Base-by-base conservation (phyloP, 2,888 invertebrate genomes). In the Phoronis australis region DNA sequence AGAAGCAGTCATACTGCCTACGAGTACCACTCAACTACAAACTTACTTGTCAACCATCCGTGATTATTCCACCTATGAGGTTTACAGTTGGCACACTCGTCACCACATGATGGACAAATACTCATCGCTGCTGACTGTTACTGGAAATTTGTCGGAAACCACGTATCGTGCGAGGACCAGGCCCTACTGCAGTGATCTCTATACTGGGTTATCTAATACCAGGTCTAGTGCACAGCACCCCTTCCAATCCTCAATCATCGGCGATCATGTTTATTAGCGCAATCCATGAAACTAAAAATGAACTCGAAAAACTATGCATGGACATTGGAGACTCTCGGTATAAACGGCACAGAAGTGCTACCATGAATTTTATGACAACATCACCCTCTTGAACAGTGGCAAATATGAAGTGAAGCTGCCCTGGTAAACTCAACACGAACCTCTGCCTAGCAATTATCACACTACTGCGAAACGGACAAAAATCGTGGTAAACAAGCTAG, bases 71-170 rank as follows among this genome's bases (percentile, higher is more conserved):
- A 57, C 26, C 43, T 54, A 4, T 47, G 26, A 12, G 42, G 42
- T 15, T 37, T 54, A 9, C 48, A 45, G 31, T 37, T 57, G 15
- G 55, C 55, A 5, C 55, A 55, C 37, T 47, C 49, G 12, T 24
- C 48, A n/a, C 22, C 46, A 21, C 37, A 35, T 1, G 39, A 45
- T 15, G 44, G 48, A 2, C 45, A 50, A 9, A 25, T 52, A 9
- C 41, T 55, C 22, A 57, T 57, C 15, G 55, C 53, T 9, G 55
- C 52, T 15, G 57, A 55, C 43, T 38, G 26, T 22, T 58, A 52
- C 42, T 58, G 54, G 55, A 40, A 53, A 3, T 44, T 56, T 9
- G 55, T 56, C 1, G 35, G 41, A 21, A 45, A 54, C 40, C 41
- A 35, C 3, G n/a, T n/a, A 45, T 54, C 12, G 31, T 54, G 9